These are phyloP conservation scores for Pentamera pediparva DNA, from an alignment of 53 echinoderm and acorn worm genomes.

Conservation along the genomic window DNA sequence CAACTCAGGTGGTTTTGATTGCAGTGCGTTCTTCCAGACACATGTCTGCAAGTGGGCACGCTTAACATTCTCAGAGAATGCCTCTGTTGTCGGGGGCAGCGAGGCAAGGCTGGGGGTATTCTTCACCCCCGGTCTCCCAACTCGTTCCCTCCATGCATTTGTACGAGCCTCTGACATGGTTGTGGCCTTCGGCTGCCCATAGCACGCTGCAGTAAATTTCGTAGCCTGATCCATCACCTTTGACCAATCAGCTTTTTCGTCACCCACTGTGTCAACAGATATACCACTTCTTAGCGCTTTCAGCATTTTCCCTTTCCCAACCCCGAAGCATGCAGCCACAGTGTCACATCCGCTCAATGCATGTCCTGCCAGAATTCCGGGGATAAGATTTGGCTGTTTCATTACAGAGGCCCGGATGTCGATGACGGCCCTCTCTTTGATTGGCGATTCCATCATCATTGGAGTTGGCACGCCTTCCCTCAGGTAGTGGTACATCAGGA, in stretches of 20 bases:
- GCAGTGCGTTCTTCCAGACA: conserved; percentile 39
- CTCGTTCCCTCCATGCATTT: conserved; percentile 18
- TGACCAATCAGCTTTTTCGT: conserved; percentile 39
- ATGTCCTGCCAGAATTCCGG: conserved; percentile 32
- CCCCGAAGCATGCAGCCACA: conserved; percentile 37
- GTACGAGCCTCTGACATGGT: conserved; percentile 25
- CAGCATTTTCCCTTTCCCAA: conserved; percentile 40
- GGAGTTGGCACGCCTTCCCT: conserved; percentile 13
- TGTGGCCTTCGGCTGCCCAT: conserved; percentile 31
- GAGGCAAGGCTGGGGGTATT: conserved; percentile 30
- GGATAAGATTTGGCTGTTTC: conserved; percentile 23
- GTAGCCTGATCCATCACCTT: conserved; percentile 43
- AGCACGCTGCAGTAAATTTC: conserved; percentile 34
- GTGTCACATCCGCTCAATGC: conserved; percentile 52
- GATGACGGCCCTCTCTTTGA: conserved; percentile 37
- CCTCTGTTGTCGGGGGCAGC: conserved; percentile 44
- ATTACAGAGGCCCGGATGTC: conserved; percentile 42
- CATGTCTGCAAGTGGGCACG: conserved; percentile 38
- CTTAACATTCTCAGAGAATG: conserved; percentile 42
- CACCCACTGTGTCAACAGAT: conserved; percentile 8
- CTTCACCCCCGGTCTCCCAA: background rate
- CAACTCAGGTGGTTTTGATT: conserved; percentile 21
- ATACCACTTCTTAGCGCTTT: conserved; percentile 26
- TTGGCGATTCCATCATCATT: conserved; percentile 47
- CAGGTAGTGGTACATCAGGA: conserved; percentile 27